Conservation (phyloP, 2,797 vertebrate genomes). For the Pseudomugil tenellus region DNA sequence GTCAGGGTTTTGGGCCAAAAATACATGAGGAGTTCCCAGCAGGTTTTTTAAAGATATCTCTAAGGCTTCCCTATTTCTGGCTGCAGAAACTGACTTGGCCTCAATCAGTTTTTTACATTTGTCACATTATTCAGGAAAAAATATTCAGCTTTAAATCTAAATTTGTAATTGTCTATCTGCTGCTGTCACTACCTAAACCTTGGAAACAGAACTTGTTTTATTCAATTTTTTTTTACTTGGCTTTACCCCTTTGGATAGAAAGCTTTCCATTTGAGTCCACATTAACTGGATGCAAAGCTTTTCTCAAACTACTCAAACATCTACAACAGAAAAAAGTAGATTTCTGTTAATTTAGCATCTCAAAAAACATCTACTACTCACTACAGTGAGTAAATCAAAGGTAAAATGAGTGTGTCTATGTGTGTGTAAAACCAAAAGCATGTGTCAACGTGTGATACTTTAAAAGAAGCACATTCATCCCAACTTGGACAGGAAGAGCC, state of each 20-base stretch:
- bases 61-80: no score
- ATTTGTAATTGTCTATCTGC: not conserved
- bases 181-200: not conserved
- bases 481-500: slow-evolving; percentile 26
- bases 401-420: not conserved
- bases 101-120: no score
- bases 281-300: not conserved
- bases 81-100: no score
- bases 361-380: not conserved
- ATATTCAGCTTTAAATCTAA: no score
- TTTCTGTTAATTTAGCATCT: slow-evolving; percentile 4
- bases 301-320: not conserved
- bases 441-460: slow-evolving; percentile 1
- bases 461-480: slow-evolving; percentile 12
- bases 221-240: slow-evolving; percentile 3
- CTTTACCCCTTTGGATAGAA: not conserved
- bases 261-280: slow-evolving; percentile 6
- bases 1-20: no score
- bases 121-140: no score
- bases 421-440: slow-evolving; percentile 20
- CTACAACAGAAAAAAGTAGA: not conserved
- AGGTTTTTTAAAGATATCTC: no score
- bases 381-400: slow-evolving; percentile 14
- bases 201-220: not conserved
- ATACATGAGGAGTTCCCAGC: no score